A percentile compares a stretch with the other conserved stretches of the same genome.
Conservation (phyloP, 2,888 invertebrate species). For the Pristionchus entomophagus region DNA sequence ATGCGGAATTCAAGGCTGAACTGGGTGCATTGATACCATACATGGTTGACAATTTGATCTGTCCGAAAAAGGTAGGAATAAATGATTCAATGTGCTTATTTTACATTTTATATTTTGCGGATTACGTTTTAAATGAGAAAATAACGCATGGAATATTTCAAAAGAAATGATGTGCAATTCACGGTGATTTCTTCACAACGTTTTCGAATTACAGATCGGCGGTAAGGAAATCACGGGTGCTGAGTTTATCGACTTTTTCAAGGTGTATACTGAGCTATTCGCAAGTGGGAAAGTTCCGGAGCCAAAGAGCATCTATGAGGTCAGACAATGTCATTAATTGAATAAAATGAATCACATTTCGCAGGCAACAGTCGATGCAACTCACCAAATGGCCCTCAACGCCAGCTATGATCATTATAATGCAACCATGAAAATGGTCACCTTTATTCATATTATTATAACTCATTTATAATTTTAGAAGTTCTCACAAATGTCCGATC, state of each 20-base stretch:
- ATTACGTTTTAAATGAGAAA: too few relatives aligned
- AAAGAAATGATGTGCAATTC: too few relatives aligned
- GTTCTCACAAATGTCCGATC: neutral
- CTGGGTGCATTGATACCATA: neutral
- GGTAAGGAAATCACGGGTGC: neutral
- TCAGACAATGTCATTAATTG: neutral
- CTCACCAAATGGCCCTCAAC: neutral
- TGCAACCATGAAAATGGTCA: neutral
- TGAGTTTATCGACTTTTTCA: neutral
- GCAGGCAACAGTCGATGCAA: neutral
- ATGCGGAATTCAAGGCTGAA: neutral
- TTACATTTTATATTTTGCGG: neutral
- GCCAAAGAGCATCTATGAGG: neutral
- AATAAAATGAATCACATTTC: neutral
- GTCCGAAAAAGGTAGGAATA: neutral
- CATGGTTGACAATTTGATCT: neutral
- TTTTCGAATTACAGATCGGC: neutral
- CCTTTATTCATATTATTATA: neutral
- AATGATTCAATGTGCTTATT: neutral
- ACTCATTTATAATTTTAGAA: neutral
- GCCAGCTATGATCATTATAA: neutral
- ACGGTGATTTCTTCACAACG: too few relatives aligned
- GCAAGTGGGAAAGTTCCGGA: constrained; percentile 20
- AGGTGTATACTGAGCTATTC: neutral
- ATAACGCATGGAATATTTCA: too few relatives aligned